These are phyloP conservation scores for Eubasilissa splendida DNA, from an alignment of 2,888 invertebrate species.

Conservation along the genomic window DNA sequence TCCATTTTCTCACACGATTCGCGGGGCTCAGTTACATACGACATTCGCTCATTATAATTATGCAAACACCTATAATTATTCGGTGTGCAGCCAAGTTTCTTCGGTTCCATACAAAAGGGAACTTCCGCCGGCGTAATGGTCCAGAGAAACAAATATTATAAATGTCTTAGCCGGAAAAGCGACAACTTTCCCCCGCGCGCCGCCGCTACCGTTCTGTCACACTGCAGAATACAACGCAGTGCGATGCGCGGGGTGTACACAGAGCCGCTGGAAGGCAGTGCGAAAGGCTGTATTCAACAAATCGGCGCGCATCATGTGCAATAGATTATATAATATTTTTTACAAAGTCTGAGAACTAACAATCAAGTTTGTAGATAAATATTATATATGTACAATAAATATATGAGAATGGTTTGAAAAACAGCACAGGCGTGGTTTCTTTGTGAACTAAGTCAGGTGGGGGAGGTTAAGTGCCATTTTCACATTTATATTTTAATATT, in stretches of 20 bases:
- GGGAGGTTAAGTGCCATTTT: no score
- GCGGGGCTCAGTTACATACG: background rate
- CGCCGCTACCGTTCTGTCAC: background rate
- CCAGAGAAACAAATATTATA: conserved; percentile 37
- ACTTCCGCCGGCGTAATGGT: conserved; percentile 28
- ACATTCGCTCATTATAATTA: conserved; percentile 12
- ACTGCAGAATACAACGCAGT: background rate
- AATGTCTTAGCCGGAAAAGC: conserved; percentile 12
- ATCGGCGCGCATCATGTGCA: no score
- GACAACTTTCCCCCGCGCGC: no score
- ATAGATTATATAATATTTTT: no score
- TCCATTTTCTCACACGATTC: background rate
- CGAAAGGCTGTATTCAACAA: background rate
- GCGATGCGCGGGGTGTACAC: background rate
- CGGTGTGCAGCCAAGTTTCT: conserved; percentile 28
- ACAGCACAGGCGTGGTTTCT: no score
- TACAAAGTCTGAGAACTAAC: no score
- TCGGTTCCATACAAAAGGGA: background rate
- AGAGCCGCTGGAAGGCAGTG: background rate
- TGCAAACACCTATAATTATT: conserved; percentile 34
- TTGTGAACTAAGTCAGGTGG: no score
- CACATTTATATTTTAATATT: no score
- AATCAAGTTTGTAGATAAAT: no score
- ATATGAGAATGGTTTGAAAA: no score
- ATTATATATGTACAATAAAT: no score